Base-by-base conservation (phyloP, 2,113 vertebrate species). In the Craseonycteris thonglongyai region DNA sequence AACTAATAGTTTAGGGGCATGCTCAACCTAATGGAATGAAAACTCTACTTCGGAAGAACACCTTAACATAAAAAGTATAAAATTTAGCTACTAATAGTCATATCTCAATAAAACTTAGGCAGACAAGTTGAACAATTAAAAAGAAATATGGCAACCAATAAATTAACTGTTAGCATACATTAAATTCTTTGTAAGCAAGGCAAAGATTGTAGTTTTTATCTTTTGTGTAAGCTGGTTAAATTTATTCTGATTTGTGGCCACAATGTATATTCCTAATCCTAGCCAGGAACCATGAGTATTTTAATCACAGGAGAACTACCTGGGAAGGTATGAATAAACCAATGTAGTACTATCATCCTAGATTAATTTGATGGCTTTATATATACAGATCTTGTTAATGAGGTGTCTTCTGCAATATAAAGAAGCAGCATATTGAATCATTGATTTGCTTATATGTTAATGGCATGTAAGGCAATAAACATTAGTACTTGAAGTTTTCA, bases 41-140 rank as follows among this genome's bases (percentile, higher is more conserved):
- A 84, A 69, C 45, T 90, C 66, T 74, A 69, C n/a, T 87, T 81
- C 82, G 40, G 24, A 92, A 95, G 58, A 88, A 80, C 12, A 95
- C 54, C 30, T 22, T 88, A 72, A 94, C 8, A 47, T 51, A 94
- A 94, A 93, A 65, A 81, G 5, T 56, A 51, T 91, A 51, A 61
- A 82, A 90, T 79, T 68, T 88, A 54, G 45, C 28, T 63, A 90
- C 21, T 16, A 72, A 5, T 81, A 84, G 61, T 84, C 49, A n/a
- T 35, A 59, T 71, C 47, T 76, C 51, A 90, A 0, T 90, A 69
- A 61, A 78, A 90, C 2, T 66, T 5, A 2, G 33, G 40, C 28
- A 54, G 38, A 49, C 49, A 85, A 3, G 63, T 42, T 35, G 42
- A 69, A 79, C 42, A 69, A 15, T 42, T 33, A 63, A 88, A n/a